A percentile compares a stretch with the other conserved stretches of the same genome.
Evolutionary conservation across 2,888 invertebrate genomes (phyloP).

Genomic region (Orchesellides sinensis): DNA sequence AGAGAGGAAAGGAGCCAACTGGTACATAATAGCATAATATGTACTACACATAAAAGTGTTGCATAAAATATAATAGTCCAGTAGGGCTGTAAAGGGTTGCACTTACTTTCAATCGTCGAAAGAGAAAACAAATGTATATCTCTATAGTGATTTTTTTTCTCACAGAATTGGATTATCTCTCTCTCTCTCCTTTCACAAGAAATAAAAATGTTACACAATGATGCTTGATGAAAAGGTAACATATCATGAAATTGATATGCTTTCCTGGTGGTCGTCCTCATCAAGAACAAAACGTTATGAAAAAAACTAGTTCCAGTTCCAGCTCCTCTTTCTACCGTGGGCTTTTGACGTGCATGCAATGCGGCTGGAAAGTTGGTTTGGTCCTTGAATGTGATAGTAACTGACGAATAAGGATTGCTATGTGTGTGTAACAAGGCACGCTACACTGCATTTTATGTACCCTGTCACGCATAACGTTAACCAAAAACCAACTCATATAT

Average conservation of each 20-base stretch:
- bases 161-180: conserved; percentile 27
- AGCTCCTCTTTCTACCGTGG: not conserved
- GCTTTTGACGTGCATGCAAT: too few species aligned
- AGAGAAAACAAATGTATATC: too few species aligned
- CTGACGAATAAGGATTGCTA: conserved; percentile 1
- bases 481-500: too few species aligned
- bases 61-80: not conserved
- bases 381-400: not conserved
- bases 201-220: conserved; percentile 23
- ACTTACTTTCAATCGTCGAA: conserved; percentile 32
- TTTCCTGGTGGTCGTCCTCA: conserved; percentile 42
- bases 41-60: not conserved
- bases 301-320: too few species aligned
- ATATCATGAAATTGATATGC: conserved; percentile 55
- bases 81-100: conserved; percentile 32
- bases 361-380: too few species aligned
- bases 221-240: conserved; percentile 29
- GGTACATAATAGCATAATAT: conserved; percentile 41
- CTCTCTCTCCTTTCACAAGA: conserved; percentile 4
- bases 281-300: too few species aligned
- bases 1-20: conserved; percentile 38
- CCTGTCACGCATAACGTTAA: too few species aligned
- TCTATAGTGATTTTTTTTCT: conserved; percentile 11
- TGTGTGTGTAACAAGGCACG: too few species aligned
- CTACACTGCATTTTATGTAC: too few species aligned